Base-by-base conservation (phyloP, 1,140 invertebrate genomes). In the Stegodyphus dumicola region DNA sequence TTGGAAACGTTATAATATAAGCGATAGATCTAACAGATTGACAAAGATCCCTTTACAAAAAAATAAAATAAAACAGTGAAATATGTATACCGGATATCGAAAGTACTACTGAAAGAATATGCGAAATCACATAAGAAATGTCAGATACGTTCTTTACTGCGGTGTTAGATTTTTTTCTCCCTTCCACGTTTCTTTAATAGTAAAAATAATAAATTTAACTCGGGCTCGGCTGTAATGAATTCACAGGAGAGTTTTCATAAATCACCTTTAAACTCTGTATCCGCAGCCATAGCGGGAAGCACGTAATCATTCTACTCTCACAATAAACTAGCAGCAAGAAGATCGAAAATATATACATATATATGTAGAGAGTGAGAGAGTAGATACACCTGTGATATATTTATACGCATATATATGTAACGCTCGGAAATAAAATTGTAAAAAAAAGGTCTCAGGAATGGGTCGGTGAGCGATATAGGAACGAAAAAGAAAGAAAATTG, bases 181-280 rank as follows among this genome's bases (percentile, higher is more conserved):
- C 71, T n/a, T 15, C 33, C 33, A 33, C 33, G 33, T 56, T 2
- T 6, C 13, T 75, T 75, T 75, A 18, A 48, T 60, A 13, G 11
- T 75, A 18, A 53, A 54, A 60, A 75, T 75, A 60, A 75, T 75
- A 75, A 75, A 60, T 60, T 60, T 60, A 11, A 9, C 9, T 60
- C 56, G 67, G 33, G 33, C 33, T 33, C 33, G 33, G 33, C 77
- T 54, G 65, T 79, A 70, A 79, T 48, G 67, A 70, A 69, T 70
- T 66, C 67, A 11, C 15, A 49, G 67, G 52, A 54, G 49, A 18
- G 54, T 79, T 33, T 79, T 56, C 65, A 79, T 79, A 79, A 79
- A 79, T 79, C 77, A 79, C 53, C 67, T 70, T 79, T 77, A 77
- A 77, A 77, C 64, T 64, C 60, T 53, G 49, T 66, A 77, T 77